Conservation (phyloP, 2,888 invertebrate genomes). For the Nemotelus nigrinus region DNA sequence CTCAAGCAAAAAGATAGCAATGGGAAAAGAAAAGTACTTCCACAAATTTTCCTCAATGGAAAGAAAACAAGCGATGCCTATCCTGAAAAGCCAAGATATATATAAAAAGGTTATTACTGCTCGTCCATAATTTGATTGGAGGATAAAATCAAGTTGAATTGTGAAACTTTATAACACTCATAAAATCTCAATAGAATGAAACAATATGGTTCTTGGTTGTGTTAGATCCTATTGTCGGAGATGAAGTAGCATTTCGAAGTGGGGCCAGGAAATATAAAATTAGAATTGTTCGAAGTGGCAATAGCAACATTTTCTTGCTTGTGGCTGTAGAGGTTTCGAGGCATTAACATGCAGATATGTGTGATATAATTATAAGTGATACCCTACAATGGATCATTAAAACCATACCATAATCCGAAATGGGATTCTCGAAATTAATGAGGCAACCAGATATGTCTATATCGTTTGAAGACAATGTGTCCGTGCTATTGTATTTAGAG, state of each 20-base stretch:
- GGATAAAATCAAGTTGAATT: conserved; percentile 43
- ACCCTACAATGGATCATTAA: conserved; percentile 27
- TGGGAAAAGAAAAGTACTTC: too few species aligned
- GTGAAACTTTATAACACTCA: conserved; percentile 40
- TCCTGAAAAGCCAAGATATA: conserved; percentile 14
- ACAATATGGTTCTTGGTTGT: conserved; percentile 2
- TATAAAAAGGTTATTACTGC: conserved; percentile 44
- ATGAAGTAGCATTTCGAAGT: not conserved
- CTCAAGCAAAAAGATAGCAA: too few species aligned
- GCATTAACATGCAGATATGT: conserved; percentile 34
- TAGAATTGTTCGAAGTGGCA: not conserved
- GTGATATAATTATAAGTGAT: conserved; percentile 16
- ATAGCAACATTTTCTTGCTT: not conserved
- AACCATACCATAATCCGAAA: conserved; percentile 30
- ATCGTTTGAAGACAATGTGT: conserved; percentile 1
- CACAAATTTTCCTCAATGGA: too few species aligned
- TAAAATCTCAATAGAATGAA: conserved; percentile 37
- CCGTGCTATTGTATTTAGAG: not conserved
- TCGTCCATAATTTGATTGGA: conserved; percentile 44
- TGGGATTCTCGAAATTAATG: conserved; percentile 29
- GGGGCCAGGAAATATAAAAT: conserved; percentile 26
- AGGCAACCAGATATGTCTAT: conserved; percentile 25
- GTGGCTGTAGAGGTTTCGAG: conserved; percentile 1
- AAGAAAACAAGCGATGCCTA: not conserved
- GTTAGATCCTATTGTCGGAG: conserved; percentile 1